A percentile compares a stretch with the other conserved stretches of the same genome.
phyloP scores from a whole-genome alignment of 2,797 vertebrate genomes.

The Scarus forsteni region DNA sequence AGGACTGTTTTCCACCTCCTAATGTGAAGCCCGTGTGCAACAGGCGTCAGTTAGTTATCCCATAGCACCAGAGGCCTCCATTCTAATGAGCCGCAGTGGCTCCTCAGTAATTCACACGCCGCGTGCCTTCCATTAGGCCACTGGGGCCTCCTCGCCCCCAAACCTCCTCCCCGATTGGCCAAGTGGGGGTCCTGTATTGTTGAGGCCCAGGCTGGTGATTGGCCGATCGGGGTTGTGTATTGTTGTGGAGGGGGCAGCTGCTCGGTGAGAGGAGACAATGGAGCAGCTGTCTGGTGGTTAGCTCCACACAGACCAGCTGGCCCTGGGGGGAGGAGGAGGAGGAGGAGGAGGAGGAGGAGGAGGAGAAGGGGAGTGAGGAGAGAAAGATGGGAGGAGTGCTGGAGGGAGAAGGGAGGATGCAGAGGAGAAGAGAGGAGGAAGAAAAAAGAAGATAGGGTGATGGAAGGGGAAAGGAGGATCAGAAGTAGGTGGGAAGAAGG shows the following conservation, averaged over 20 bases:
- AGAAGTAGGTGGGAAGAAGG: slow-evolving; percentile 88
- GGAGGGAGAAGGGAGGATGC: slow-evolving; percentile 63
- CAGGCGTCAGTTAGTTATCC: slow-evolving; percentile 86
- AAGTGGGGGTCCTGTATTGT: slow-evolving; percentile 90
- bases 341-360: slow-evolving; percentile 61
- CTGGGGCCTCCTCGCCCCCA: slow-evolving; percentile 88
- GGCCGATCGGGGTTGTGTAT: slow-evolving; percentile 88
- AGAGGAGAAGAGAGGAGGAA: slow-evolving; percentile 81
- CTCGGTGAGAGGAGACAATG: slow-evolving; percentile 98
- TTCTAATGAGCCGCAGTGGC: slow-evolving; percentile 81
- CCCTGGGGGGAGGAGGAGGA: slow-evolving; percentile 84
- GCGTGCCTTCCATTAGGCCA: slow-evolving; percentile 97
- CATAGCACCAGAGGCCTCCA: slow-evolving; percentile 79
- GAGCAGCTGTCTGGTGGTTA: slow-evolving; percentile 99
- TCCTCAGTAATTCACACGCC: slow-evolving; percentile 88
- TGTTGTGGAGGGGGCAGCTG: slow-evolving; percentile 99
- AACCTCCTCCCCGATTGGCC: slow-evolving; percentile 90
- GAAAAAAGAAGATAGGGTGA: slow-evolving; percentile 75
- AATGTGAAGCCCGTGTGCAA: slow-evolving; percentile 79
- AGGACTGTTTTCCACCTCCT: slow-evolving; percentile 67
- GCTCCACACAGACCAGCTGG: slow-evolving; percentile 99
- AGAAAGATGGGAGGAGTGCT: slow-evolving; percentile 39
- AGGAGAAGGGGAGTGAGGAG: slow-evolving; percentile 84
- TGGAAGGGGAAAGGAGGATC: slow-evolving; percentile 68
- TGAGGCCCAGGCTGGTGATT: slow-evolving; percentile 89